phyloP scores from a whole-genome alignment of 2,888 invertebrate species.

The Dromius quadrimaculatus region DNA sequence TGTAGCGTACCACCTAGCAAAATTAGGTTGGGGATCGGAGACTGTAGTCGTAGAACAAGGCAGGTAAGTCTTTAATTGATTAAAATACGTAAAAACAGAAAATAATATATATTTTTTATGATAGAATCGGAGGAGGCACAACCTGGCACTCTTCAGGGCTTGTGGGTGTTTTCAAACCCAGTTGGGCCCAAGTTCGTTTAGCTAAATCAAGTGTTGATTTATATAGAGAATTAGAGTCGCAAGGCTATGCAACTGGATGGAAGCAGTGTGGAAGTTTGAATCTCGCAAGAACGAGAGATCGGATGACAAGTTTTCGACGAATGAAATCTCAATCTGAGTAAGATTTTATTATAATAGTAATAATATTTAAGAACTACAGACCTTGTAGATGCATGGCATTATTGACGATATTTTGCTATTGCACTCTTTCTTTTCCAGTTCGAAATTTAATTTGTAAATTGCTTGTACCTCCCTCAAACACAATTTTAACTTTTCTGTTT shows the following conservation, averaged over 20 bases:
- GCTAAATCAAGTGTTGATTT: constrained; percentile 83
- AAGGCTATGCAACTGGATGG: constrained; percentile 86
- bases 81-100: not conserved
- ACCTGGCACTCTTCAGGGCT: constrained; percentile 87
- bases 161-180: constrained; percentile 88
- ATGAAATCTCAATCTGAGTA: constrained; percentile 89
- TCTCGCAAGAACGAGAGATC: constrained; percentile 85
- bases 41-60: constrained; percentile 89
- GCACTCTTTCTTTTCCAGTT: too few relatives aligned
- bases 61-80: constrained; percentile 67
- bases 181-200: constrained; percentile 82
- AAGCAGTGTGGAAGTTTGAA: constrained; percentile 91
- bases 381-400: too few relatives aligned
- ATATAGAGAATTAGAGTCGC: constrained; percentile 79
- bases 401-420: too few relatives aligned
- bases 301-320: constrained; percentile 85
- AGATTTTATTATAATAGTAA: constrained; percentile 62
- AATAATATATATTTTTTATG: too few relatives aligned
- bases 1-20: constrained; percentile 89
- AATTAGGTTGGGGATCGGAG: constrained; percentile 84
- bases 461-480: too few relatives aligned
- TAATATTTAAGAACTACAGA: too few relatives aligned
- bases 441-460: too few relatives aligned
- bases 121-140: constrained; percentile 83
- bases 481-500: too few relatives aligned